Conservation (phyloP, 2,888 invertebrate genomes). For the Cartodere bifasciata region DNA sequence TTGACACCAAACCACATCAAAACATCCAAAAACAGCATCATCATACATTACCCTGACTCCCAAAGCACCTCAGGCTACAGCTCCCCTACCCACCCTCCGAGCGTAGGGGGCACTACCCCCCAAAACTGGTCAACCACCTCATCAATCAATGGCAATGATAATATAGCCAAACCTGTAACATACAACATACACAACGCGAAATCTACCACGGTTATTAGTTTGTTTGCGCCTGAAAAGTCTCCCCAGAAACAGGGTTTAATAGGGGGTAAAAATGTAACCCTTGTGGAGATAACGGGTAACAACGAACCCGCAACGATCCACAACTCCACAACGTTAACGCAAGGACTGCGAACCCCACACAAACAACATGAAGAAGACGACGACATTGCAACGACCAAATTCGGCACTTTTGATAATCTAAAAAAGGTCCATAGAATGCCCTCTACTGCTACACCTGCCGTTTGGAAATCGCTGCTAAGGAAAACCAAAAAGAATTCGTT, state of each 20-base stretch:
- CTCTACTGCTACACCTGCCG: constrained; percentile 10
- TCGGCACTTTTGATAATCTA: constrained; percentile 1
- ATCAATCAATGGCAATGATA: constrained; percentile 31
- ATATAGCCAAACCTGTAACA: constrained; percentile 26
- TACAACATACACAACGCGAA: constrained; percentile 36
- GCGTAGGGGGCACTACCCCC: constrained; percentile 25
- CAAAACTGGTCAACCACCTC: constrained; percentile 33
- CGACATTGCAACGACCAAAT: constrained; percentile 4
- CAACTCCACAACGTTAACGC: constrained; percentile 13
- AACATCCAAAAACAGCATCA: no score
- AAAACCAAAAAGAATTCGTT: constrained; percentile 28
- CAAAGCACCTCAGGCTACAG: constrained; percentile 40
- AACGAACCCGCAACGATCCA: constrained; percentile 17
- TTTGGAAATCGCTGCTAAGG: constrained; percentile 32
- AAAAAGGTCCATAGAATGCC: no score
- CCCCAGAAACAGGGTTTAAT: no score
- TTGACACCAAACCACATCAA: no score
- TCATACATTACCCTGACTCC: constrained; percentile 33
- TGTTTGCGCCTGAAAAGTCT: constrained; percentile 25
- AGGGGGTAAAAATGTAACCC: constrained; percentile 33
- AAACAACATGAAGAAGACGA: constrained; percentile 8
- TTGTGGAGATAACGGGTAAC: constrained; percentile 32
- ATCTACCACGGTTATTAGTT: constrained; percentile 34
- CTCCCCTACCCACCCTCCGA: constrained; percentile 32
- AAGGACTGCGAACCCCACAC: constrained; percentile 7